A percentile compares a stretch with the other conserved stretches of the same genome.
Conservation (phyloP, 2,888 invertebrate species). For the Portevinia maculata region DNA sequence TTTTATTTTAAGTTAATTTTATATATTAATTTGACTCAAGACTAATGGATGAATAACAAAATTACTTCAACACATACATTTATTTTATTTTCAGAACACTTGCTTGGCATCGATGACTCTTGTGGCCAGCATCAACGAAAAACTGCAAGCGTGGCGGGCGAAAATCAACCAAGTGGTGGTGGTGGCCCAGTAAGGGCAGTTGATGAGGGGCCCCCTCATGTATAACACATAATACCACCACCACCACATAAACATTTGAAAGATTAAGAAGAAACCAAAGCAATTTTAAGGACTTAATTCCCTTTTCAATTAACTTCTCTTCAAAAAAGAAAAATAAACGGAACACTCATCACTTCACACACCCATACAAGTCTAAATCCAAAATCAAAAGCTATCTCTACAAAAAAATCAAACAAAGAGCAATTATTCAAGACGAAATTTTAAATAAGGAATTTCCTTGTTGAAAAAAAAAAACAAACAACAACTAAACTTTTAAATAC, state of each 20-base stretch:
- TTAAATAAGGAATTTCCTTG: slow-evolving; percentile 2
- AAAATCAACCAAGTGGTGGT: slow-evolving; percentile 76
- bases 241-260: slow-evolving; percentile 63
- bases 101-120: slow-evolving; percentile 71
- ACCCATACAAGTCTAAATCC: background rate
- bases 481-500: slow-evolving; percentile 38
- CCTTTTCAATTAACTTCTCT: slow-evolving; percentile 35
- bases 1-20: too few species aligned
- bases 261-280: slow-evolving; percentile 23
- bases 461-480: slow-evolving; percentile 7
- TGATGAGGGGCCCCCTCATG: slow-evolving; percentile 82
- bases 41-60: too few species aligned
- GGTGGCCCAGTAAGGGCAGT: slow-evolving; percentile 77
- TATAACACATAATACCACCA: slow-evolving; percentile 74
- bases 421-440: background rate
- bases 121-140: slow-evolving; percentile 79
- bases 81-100: slow-evolving; percentile 36
- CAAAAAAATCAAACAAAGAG: slow-evolving; percentile 12
- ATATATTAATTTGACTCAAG: too few species aligned
- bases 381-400: background rate
- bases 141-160: slow-evolving; percentile 85
- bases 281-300: slow-evolving; percentile 38
- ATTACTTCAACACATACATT: too few species aligned
- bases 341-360: slow-evolving; percentile 12
- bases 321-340: too few species aligned